These are phyloP conservation scores for Sarcophaga peregrina DNA, from an alignment of 1,140 invertebrate genomes.

Conservation along the genomic window DNA sequence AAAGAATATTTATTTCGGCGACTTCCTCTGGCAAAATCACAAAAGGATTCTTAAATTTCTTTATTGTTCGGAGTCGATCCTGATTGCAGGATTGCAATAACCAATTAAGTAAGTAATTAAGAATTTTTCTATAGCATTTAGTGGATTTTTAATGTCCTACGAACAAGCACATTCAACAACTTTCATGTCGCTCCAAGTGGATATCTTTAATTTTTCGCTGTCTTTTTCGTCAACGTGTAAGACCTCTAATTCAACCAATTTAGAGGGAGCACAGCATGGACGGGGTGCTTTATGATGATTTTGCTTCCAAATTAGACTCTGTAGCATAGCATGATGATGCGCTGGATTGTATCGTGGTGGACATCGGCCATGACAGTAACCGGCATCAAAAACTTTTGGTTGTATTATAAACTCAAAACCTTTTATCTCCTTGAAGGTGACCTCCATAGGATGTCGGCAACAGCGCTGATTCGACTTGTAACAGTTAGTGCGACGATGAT, in stretches of 20 bases:
- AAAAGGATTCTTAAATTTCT: too few relatives aligned
- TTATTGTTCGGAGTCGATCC: too few relatives aligned
- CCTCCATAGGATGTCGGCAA: conserved; percentile 75
- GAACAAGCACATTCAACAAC: conserved; percentile 81
- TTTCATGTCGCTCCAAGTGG: conserved; percentile 78
- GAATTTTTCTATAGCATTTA: too few relatives aligned
- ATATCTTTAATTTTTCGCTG: conserved; percentile 73
- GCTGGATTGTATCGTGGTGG: conserved; percentile 77
- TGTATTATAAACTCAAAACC: conserved; percentile 78
- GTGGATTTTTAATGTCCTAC: conserved; percentile 56
- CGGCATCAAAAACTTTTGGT: conserved; percentile 78
- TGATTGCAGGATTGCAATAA: too few relatives aligned
- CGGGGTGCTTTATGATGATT: conserved; percentile 71
- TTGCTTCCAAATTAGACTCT: conserved; percentile 76
- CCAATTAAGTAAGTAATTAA: too few relatives aligned
- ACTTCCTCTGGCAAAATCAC: too few relatives aligned
- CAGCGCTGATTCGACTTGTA: conserved; percentile 71
- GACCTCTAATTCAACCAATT: conserved; percentile 75
- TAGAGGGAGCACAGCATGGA: conserved; percentile 79
- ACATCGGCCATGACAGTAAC: conserved; percentile 79
- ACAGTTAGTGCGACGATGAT: conserved; percentile 65
- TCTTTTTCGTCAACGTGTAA: conserved; percentile 75
- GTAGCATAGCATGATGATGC: conserved; percentile 78
- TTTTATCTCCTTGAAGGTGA: conserved; percentile 75
- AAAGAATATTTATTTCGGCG: too few relatives aligned